Percentiles rank a stretch among this genome's conserved stretches.
Conservation (phyloP, 2,113 vertebrate genomes). For the Takifugu flavidus region DNA sequence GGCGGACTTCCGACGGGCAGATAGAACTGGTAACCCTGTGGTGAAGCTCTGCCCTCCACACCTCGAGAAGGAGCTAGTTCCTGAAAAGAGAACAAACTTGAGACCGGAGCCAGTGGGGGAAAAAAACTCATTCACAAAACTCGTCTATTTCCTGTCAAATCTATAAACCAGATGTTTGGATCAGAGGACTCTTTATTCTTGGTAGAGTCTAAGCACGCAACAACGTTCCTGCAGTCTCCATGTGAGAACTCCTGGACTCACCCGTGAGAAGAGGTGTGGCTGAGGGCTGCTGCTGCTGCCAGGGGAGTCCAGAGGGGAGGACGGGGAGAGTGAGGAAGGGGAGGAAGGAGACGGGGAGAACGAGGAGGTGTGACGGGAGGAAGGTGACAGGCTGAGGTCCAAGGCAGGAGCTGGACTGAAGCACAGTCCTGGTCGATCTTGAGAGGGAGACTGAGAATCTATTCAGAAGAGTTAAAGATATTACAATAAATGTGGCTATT, state of each 20-base stretch:
- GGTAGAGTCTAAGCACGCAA: not conserved
- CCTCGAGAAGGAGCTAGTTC: conserved; percentile 78
- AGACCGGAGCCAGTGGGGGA: not conserved
- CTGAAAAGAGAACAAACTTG: conserved; percentile 55
- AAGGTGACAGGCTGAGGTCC: conserved; percentile 87
- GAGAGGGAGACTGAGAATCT: conserved; percentile 62
- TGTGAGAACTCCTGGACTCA: conserved; percentile 61
- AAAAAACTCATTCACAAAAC: not conserved
- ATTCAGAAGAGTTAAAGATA: not conserved
- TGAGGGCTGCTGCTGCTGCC: conserved; percentile 76
- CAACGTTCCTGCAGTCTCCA: not conserved
- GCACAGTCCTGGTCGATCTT: conserved; percentile 76
- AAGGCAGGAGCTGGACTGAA: conserved; percentile 77
- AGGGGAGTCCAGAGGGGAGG: conserved; percentile 75
- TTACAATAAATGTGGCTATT: not conserved
- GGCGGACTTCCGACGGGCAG: conserved; percentile 78
- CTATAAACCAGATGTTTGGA: not conserved
- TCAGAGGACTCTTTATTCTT: not conserved
- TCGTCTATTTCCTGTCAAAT: not conserved
- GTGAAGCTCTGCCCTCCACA: conserved; percentile 78
- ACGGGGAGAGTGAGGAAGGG: conserved; percentile 66
- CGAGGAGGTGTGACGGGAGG: conserved; percentile 75
- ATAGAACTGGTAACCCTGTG: conserved; percentile 84
- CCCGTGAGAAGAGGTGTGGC: conserved; percentile 69
- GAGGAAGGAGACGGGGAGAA: conserved; percentile 81